A percentile compares a stretch with the other conserved stretches of the same genome.
These are phyloP conservation scores for Nomada ferruginata DNA, from an alignment of 2,888 invertebrate species.

Conservation along the genomic window DNA sequence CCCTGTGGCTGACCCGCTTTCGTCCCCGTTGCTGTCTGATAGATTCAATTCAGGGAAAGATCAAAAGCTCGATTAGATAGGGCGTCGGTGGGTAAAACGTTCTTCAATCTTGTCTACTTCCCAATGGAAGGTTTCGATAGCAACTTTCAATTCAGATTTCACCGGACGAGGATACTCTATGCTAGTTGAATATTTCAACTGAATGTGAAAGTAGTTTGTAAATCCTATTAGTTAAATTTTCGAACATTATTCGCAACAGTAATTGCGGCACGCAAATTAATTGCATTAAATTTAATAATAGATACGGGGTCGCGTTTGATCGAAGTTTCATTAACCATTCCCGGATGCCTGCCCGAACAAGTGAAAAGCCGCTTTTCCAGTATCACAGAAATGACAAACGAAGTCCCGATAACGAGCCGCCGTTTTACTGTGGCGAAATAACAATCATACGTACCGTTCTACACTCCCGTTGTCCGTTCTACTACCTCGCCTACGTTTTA, in stretches of 20 bases:
- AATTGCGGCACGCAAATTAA: too few species aligned
- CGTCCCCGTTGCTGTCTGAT: slow-evolving; percentile 6
- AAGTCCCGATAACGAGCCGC: slow-evolving; percentile 17
- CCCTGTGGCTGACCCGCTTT: slow-evolving; percentile 42
- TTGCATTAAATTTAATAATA: slow-evolving; percentile 3
- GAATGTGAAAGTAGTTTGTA: too few species aligned
- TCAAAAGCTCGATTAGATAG: slow-evolving; percentile 13
- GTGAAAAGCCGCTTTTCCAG: slow-evolving; percentile 13
- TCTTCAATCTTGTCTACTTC: too few species aligned
- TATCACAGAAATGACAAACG: slow-evolving; percentile 20
- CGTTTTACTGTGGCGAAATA: slow-evolving; percentile 29
- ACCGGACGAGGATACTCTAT: too few species aligned
- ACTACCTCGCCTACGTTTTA: background rate
- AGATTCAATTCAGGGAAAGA: background rate
- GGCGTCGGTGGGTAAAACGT: background rate
- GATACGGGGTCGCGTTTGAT: slow-evolving; percentile 47
- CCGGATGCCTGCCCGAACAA: slow-evolving; percentile 1
- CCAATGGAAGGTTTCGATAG: too few species aligned
- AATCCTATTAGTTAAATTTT: too few species aligned
- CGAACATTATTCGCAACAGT: too few species aligned
- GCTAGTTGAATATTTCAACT: too few species aligned
- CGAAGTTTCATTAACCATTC: slow-evolving; percentile 46
- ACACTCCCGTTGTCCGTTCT: background rate
- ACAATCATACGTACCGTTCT: slow-evolving; percentile 8
- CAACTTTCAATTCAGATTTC: too few species aligned